Percentiles rank a stretch among this genome's conserved stretches.
phyloP scores from a whole-genome alignment of 2,888 invertebrate genomes.

The Agrotis ipsilon region DNA sequence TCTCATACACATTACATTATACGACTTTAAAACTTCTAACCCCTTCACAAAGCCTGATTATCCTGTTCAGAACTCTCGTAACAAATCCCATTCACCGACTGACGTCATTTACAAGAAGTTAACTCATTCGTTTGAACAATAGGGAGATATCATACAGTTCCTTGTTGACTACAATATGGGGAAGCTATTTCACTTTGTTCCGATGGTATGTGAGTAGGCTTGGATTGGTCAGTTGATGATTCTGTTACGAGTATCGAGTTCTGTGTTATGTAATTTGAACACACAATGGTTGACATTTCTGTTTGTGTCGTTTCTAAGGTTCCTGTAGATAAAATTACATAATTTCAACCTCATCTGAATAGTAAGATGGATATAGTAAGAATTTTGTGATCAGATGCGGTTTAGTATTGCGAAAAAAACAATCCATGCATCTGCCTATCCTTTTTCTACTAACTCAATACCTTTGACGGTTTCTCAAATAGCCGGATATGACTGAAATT shows the following conservation, averaged over 20 bases:
- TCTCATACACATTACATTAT: too few relatives aligned
- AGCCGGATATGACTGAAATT: too few relatives aligned
- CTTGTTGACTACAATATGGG: conserved; percentile 60
- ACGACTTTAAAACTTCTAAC: conserved; percentile 6
- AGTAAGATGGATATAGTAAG: too few relatives aligned
- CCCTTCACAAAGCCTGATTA: conserved; percentile 20
- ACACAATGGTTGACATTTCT: neutral
- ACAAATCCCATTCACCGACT: conserved; percentile 44
- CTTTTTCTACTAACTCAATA: too few relatives aligned
- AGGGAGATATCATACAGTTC: conserved; percentile 58
- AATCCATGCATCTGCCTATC: too few relatives aligned
- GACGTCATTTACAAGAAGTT: conserved; percentile 55
- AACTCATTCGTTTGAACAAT: conserved; percentile 60
- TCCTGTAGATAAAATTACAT: neutral
- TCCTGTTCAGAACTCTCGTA: conserved; percentile 34
- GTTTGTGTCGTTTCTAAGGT: neutral
- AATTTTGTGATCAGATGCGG: too few relatives aligned
- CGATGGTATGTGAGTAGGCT: conserved; percentile 19
- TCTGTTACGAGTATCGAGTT: conserved; percentile 14
- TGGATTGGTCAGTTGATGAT: conserved; percentile 36
- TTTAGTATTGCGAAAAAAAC: too few relatives aligned
- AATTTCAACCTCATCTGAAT: too few relatives aligned
- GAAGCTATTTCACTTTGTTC: conserved; percentile 55
- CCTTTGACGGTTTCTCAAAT: too few relatives aligned
- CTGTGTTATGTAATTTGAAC: conserved; percentile 16